Evolutionary conservation across 1,140 invertebrate genomes (phyloP).

Genomic region (Zophobas morio): DNA sequence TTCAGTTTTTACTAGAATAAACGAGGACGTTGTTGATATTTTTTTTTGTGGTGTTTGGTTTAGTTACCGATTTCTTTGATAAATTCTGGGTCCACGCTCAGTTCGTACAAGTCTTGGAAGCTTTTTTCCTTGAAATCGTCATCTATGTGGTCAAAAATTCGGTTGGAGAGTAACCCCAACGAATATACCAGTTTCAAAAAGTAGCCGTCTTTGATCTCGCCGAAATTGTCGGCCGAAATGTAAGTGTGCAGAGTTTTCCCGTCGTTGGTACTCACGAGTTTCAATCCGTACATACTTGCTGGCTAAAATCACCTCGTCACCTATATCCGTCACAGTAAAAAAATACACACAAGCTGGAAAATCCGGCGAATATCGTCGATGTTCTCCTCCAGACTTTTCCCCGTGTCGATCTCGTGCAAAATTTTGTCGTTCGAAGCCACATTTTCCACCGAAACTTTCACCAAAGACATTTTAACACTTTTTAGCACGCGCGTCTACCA

Average conservation of each 20-base stretch:
- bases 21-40: constrained; percentile 7
- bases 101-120: constrained; percentile 15
- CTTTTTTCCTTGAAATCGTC: constrained; percentile 12
- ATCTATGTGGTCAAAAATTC: constrained; percentile 53
- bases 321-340: background rate
- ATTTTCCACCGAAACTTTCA: constrained; percentile 52
- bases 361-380: constrained; percentile 54
- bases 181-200: constrained; percentile 61
- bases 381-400: constrained; percentile 55
- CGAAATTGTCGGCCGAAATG: constrained; percentile 55
- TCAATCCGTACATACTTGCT: constrained; percentile 57
- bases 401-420: constrained; percentile 60
- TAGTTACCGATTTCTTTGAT: constrained; percentile 37
- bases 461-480: constrained; percentile 41
- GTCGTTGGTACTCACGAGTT: constrained; percentile 54
- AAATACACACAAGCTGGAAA: constrained; percentile 22
- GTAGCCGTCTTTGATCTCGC: constrained; percentile 58
- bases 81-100: constrained; percentile 39
- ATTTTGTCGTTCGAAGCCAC: constrained; percentile 56
- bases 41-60: background rate
- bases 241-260: constrained; percentile 54
- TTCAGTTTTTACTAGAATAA: constrained; percentile 45
- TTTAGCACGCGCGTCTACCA: constrained; percentile 25
- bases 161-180: constrained; percentile 50
- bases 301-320: constrained; percentile 51